Evolutionary conservation across 1,140 invertebrate species (phyloP), one percentile per base, ranked within the genome.

Genomic region (Lepidostoma basale): DNA sequence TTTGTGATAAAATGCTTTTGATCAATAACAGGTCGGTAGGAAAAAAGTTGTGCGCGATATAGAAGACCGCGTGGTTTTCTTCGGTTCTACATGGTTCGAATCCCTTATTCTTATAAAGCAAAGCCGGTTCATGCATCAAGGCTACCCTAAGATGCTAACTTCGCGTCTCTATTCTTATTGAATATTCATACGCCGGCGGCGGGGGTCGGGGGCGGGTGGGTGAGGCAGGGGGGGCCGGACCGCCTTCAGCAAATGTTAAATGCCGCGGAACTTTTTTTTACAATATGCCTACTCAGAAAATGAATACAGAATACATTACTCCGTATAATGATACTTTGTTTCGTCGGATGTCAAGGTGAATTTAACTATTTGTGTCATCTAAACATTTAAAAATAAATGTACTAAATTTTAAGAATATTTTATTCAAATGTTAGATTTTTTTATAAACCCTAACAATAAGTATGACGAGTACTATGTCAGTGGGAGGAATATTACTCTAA

Each of bases 211-310:
- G 5, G 6, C 5, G 30, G 33, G 54, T 20, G 33, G 14, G 25
- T 14, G 33, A 33, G 12, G 30, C 30, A 33, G 12, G 5, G 5
- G 30, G 30, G 30, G 30, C 12, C 12, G 30, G n/a, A n/a, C n/a
- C n/a, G 5, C n/a, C 49, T 54, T 54, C 49, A 54, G 49, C 52
- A 39, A 59, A 59, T 59, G 54, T 59, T 59, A 59, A 59, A 59
- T 59, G 54, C 36, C 54, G 30, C 54, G 30, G 30, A 59, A 59
- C 54, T 39, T 59, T 59, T 45, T 59, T 59, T 54, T 26, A 54
- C 22, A 22, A 49, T 49, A 49, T 23, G 22, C 45, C 14, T 6
- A n/a, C 9, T 36, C 9, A 36, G 33, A n/a, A n/a, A n/a, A 36
- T 36, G 33, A n/a, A 36, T 36, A 36, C n/a, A n/a, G n/a, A n/a